A percentile compares a stretch with the other conserved stretches of the same genome.
Conservation (phyloP, 2,888 invertebrate species). For the Eupeodes latifasciatus region DNA sequence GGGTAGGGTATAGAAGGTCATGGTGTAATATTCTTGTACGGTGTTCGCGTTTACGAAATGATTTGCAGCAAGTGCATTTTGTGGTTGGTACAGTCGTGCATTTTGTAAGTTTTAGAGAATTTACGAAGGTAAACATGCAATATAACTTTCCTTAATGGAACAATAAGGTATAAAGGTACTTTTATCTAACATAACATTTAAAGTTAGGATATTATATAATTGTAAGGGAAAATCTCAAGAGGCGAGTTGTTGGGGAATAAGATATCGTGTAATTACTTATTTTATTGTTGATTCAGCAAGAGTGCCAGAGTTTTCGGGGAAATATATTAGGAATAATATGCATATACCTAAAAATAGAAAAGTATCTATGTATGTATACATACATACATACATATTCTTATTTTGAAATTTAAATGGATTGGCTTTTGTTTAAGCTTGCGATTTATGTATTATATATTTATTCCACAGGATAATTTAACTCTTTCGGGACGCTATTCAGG, state of each 20-base stretch:
- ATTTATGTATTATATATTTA: too few relatives aligned
- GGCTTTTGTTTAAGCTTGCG: too few relatives aligned
- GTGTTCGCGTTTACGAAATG: background rate
- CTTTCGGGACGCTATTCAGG: too few relatives aligned
- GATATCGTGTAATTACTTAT: background rate
- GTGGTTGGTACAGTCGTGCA: background rate
- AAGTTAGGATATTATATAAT: background rate
- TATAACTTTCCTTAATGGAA: background rate
- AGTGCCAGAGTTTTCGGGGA: too few relatives aligned
- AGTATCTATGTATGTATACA: too few relatives aligned
- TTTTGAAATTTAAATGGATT: too few relatives aligned
- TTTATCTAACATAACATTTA: background rate
- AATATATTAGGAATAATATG: too few relatives aligned
- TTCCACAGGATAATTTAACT: too few relatives aligned
- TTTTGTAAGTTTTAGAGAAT: slow-evolving; percentile 4
- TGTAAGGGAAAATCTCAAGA: background rate
- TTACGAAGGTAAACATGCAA: background rate
- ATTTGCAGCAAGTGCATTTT: background rate
- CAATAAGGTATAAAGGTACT: background rate
- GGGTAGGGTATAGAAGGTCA: background rate
- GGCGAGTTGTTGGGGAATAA: background rate
- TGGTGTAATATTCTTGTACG: background rate
- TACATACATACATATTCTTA: too few relatives aligned
- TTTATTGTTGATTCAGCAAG: too few relatives aligned
- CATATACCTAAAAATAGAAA: too few relatives aligned